These are phyloP conservation scores for Peromyscus californicus DNA, from an alignment of 2,113 vertebrate species.

Conservation along the genomic window DNA sequence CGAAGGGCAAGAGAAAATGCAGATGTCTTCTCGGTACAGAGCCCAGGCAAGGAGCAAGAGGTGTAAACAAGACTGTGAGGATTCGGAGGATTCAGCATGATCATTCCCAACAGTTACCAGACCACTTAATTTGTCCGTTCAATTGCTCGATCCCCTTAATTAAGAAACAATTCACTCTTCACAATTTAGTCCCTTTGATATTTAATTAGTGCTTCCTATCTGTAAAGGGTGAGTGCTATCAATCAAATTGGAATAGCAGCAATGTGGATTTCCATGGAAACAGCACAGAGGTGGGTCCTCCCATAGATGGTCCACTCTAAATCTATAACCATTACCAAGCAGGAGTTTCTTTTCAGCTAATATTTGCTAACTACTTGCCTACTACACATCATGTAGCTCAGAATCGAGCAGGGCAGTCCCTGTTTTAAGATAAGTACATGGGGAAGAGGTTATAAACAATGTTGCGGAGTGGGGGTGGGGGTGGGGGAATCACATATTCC, in stretches of 20 bases:
- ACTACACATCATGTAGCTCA: background rate
- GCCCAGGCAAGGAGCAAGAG: background rate
- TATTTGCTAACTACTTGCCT: background rate
- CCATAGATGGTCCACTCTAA: background rate
- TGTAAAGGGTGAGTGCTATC: conserved; percentile 55
- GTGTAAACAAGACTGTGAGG: background rate
- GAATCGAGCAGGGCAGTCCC: background rate
- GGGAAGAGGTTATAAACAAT: background rate
- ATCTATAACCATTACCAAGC: background rate
- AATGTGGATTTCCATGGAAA: background rate
- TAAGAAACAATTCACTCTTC: conserved; percentile 63
- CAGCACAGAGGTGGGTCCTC: background rate
- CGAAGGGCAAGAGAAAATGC: background rate
- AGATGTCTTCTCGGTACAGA: background rate
- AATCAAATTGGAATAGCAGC: conserved; percentile 48
- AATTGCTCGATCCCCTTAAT: conserved; percentile 62
- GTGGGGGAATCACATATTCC: background rate
- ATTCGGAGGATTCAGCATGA: background rate
- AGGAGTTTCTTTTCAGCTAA: background rate
- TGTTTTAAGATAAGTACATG: background rate
- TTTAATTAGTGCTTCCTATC: conserved; percentile 65
- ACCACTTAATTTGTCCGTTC: conserved; percentile 39
- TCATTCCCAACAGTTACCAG: conserved; percentile 62
- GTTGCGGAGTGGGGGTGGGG: too few relatives aligned
- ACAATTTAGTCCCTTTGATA: conserved; percentile 61